Evolutionary conservation across 2,888 invertebrate species (phyloP), one percentile per base, ranked within the genome.

Genomic region (Limnephilus marmoratus): DNA sequence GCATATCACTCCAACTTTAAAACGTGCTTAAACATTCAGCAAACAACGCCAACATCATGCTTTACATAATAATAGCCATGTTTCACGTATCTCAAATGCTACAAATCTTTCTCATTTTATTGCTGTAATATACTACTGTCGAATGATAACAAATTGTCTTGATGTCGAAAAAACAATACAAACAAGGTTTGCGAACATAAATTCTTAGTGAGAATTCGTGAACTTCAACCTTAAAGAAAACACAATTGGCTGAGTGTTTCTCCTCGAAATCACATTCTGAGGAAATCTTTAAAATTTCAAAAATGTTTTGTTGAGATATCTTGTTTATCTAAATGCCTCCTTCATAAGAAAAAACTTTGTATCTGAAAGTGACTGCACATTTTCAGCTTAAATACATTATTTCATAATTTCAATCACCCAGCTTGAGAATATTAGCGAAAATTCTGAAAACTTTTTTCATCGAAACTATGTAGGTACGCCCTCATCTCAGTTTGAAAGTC

Each of bases 391-490:
- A 85, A 91, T 85, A 68, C 83, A 34, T 29, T 90, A 13, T 68
- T 37, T 85, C 85, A 85, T 85, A 53, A 85, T 53, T 82, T 83
- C 90, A 49, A 82, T 37, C 31, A 34, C 80, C 34, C 34, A 12
- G 37, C 88, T 90, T 53, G 85, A 53, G 85, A 85, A 91, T 82
- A 29, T 45, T 81, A 89, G 37, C 88, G n/a, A 86, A 89, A 89
- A 81, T 80, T 89, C 12, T 34, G 31, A 53, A 93, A 93, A 93
- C 93, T 94, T 94, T 93, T 92, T 93, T 93, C 93, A 93, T 93
- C 91, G 86, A 90, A 91, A 93, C 91, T 90, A 93, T 90, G 91
- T 91, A 91, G 88, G 83, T 85, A 81, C 88, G 37, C 53, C 92
- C 88, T 85, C 90, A 41, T 92, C 90, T 92, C 92, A 85, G 93